phyloP scores from a whole-genome alignment of 2,113 vertebrate genomes.

The Ochotona curzoniae region DNA sequence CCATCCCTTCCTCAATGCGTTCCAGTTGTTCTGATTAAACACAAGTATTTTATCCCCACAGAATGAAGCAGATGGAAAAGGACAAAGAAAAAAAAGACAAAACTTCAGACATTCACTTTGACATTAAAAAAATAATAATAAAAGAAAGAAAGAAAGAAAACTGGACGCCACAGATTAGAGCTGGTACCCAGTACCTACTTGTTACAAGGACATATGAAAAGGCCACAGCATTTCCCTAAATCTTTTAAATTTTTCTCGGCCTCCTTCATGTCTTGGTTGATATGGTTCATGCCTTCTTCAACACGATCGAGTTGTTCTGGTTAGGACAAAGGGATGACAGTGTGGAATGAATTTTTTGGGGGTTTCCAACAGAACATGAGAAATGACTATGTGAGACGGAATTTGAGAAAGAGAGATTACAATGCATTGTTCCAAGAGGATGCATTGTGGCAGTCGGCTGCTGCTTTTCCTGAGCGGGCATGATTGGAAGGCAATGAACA shows the following conservation, averaged over 20 bases:
- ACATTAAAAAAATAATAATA: slow-evolving; percentile 93
- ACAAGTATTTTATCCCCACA: slow-evolving; percentile 94
- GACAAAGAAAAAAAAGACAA: slow-evolving; percentile 97
- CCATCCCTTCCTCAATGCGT: slow-evolving; percentile 94
- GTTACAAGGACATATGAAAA: slow-evolving; percentile 99
- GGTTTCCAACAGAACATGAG: slow-evolving; percentile 92
- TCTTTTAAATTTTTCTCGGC: slow-evolving; percentile 99
- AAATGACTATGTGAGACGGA: slow-evolving; percentile 90
- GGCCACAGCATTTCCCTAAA: slow-evolving; percentile 99
- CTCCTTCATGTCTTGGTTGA: slow-evolving; percentile 99
- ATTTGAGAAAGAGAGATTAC: slow-evolving; percentile 81
- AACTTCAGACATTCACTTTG: slow-evolving; percentile 98
- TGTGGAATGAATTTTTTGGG: slow-evolving; percentile 96
- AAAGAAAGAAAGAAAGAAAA: slow-evolving; percentile 93
- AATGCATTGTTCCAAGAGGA: slow-evolving; percentile 86
- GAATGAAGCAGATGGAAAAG: slow-evolving; percentile 98
- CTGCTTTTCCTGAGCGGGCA: slow-evolving; percentile 53
- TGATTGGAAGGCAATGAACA: slow-evolving; percentile 79
- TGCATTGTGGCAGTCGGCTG: slow-evolving; percentile 88
- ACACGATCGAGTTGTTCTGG: slow-evolving; percentile 99
- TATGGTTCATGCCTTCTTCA: slow-evolving; percentile 99
- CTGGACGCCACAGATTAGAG: slow-evolving; percentile 94
- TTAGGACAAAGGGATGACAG: slow-evolving; percentile 99
- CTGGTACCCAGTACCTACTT: slow-evolving; percentile 98
- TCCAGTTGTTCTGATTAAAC: slow-evolving; percentile 95